phyloP scores from a whole-genome alignment of 2,113 vertebrate genomes.

The Archilochus colubris region DNA sequence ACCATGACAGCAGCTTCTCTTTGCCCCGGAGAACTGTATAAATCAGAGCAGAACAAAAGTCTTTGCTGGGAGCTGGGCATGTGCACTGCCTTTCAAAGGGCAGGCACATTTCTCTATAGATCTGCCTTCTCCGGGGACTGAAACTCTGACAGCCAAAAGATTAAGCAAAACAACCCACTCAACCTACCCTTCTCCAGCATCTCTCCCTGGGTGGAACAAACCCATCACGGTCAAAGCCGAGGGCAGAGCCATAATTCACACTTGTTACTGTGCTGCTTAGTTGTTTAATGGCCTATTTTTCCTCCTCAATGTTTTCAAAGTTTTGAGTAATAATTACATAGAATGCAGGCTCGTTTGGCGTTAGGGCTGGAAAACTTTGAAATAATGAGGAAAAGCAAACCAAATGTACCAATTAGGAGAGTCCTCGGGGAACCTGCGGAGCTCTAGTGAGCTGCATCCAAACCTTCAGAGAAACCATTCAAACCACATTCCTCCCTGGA shows the following conservation, averaged over 20 bases:
- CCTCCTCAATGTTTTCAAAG: conserved; percentile 41
- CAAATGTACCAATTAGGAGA: neutral
- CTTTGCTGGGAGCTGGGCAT: conserved; percentile 56
- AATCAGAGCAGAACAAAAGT: conserved; percentile 64
- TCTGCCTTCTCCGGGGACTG: neutral
- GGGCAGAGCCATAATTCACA: conserved; percentile 52
- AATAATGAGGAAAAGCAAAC: conserved; percentile 44
- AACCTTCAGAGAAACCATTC: neutral
- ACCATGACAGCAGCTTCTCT: conserved; percentile 60
- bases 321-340: conserved; percentile 51
- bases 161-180: conserved; percentile 55
- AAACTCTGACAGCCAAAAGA: conserved; percentile 52
- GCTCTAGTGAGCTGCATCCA: conserved; percentile 11
- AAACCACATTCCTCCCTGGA: neutral
- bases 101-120: conserved; percentile 52
- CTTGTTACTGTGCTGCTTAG: conserved; percentile 21
- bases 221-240: conserved; percentile 21
- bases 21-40: conserved; percentile 34
- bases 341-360: conserved; percentile 16
- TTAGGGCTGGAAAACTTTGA: conserved; percentile 30
- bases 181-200: conserved; percentile 7
- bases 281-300: conserved; percentile 21
- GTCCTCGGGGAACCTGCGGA: conserved; percentile 1
- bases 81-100: conserved; percentile 45
- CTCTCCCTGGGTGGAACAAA: conserved; percentile 27